Conservation (phyloP, 2,113 vertebrate genomes). For the Proterorhinus semilunaris region DNA sequence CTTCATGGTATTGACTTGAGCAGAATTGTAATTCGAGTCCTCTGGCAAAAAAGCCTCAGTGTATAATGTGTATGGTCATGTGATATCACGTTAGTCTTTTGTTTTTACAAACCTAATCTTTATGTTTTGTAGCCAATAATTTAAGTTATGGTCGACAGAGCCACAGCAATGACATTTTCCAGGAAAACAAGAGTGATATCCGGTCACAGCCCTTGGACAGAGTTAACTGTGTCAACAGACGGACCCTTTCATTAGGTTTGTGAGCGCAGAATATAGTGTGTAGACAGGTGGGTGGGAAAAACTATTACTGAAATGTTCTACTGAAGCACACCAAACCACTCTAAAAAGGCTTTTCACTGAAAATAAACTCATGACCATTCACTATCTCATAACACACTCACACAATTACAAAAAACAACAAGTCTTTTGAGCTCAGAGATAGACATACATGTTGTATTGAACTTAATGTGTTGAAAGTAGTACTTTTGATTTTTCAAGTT, state of each 20-base stretch:
- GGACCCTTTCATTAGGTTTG: constrained; percentile 11
- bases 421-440: not conserved
- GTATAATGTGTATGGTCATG: not conserved
- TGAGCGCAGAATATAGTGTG: constrained; percentile 6
- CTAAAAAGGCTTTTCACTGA: not conserved
- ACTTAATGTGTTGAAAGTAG: not conserved
- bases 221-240: constrained; percentile 21
- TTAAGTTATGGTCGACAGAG: not conserved
- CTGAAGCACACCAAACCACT: not conserved
- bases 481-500: no score
- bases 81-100: not conserved
- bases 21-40: not conserved
- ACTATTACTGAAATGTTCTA: constrained; percentile 40
- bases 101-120: not conserved
- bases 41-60: not conserved
- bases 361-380: not conserved
- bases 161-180: not conserved
- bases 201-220: not conserved
- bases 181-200: constrained; percentile 3
- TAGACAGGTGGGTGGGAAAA: constrained; percentile 2
- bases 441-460: not conserved
- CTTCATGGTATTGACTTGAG: no score
- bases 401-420: not conserved
- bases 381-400: not conserved
- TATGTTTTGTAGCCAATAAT: not conserved